A percentile compares a stretch with the other conserved stretches of the same genome.
These are phyloP conservation scores for Agriopis aurantiaria DNA, from an alignment of 2,888 invertebrate species.

Conservation along the genomic window DNA sequence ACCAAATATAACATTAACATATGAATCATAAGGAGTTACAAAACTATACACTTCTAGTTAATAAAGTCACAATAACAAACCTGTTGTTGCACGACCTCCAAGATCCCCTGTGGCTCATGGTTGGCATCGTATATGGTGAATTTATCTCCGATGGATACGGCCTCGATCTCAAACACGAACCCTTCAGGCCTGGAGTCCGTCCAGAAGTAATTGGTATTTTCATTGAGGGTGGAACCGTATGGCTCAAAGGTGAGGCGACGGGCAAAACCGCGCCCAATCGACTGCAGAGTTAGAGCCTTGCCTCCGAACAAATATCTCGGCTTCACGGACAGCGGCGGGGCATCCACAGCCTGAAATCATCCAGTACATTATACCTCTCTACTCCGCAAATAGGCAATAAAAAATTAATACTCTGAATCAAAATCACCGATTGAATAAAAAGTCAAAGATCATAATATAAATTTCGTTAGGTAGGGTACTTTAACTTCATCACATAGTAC, in stretches of 20 bases:
- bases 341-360: slow-evolving; percentile 79
- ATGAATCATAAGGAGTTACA: not conserved
- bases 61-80: slow-evolving; percentile 67
- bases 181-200: slow-evolving; percentile 91
- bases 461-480: slow-evolving; percentile 1
- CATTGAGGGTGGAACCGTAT: slow-evolving; percentile 86
- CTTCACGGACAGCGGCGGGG: slow-evolving; percentile 78
- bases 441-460: not conserved
- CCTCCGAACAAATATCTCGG: slow-evolving; percentile 88
- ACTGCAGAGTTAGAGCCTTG: slow-evolving; percentile 88
- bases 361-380: slow-evolving; percentile 55
- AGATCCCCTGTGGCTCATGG: slow-evolving; percentile 88
- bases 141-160: slow-evolving; percentile 89
- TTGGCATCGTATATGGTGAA: slow-evolving; percentile 90
- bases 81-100: slow-evolving; percentile 89
- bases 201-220: slow-evolving; percentile 92
- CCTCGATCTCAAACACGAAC: slow-evolving; percentile 90
- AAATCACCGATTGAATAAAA: not conserved
- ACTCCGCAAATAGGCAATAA: slow-evolving; percentile 41
- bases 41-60: not conserved
- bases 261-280: slow-evolving; percentile 91
- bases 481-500: not conserved
- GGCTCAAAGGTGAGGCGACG: slow-evolving; percentile 91
- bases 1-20: slow-evolving; percentile 9
- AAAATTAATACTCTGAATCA: slow-evolving; percentile 24